These are phyloP conservation scores for Chouioia cunea DNA, from an alignment of 2,888 invertebrate genomes.

Conservation along the genomic window DNA sequence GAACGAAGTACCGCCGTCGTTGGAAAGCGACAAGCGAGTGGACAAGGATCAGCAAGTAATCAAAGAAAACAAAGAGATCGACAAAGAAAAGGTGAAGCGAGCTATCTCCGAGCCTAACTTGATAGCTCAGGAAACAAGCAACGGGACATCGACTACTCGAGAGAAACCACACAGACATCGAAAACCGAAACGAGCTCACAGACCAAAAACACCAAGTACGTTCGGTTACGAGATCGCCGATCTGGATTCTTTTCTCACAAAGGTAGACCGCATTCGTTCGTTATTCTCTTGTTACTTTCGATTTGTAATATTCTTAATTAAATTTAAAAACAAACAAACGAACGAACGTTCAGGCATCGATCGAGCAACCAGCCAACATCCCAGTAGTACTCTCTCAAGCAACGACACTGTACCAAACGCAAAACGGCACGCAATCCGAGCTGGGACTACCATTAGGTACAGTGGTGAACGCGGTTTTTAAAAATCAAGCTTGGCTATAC, in stretches of 20 bases:
- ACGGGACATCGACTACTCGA: constrained; percentile 56
- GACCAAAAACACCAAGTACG: constrained; percentile 60
- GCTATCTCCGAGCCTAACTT: constrained; percentile 72
- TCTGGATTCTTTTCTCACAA: constrained; percentile 82
- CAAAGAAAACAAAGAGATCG: constrained; percentile 50
- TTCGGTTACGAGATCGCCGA: constrained; percentile 87
- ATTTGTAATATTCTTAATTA: too few species aligned
- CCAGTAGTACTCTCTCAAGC: constrained; percentile 85
- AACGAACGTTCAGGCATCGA: constrained; percentile 74
- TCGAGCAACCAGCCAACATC: constrained; percentile 86
- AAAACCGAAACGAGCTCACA: constrained; percentile 58
- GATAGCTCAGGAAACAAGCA: constrained; percentile 70
- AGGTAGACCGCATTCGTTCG: constrained; percentile 69
- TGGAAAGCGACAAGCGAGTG: constrained; percentile 11
- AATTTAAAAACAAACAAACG: constrained; percentile 2
- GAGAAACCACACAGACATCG: constrained; percentile 57
- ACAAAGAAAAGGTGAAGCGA: constrained; percentile 63
- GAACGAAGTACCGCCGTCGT: neutral
- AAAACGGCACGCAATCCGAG: constrained; percentile 79
- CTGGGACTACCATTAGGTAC: constrained; percentile 82
- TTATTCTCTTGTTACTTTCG: too few species aligned
- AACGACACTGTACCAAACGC: constrained; percentile 81
- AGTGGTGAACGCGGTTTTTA: constrained; percentile 89
- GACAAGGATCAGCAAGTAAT: constrained; percentile 21
- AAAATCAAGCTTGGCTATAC: constrained; percentile 87